A percentile compares a stretch with the other conserved stretches of the same genome.
These are phyloP conservation scores for Agelastica alni DNA, from an alignment of 2,888 invertebrate species.

Conservation along the genomic window DNA sequence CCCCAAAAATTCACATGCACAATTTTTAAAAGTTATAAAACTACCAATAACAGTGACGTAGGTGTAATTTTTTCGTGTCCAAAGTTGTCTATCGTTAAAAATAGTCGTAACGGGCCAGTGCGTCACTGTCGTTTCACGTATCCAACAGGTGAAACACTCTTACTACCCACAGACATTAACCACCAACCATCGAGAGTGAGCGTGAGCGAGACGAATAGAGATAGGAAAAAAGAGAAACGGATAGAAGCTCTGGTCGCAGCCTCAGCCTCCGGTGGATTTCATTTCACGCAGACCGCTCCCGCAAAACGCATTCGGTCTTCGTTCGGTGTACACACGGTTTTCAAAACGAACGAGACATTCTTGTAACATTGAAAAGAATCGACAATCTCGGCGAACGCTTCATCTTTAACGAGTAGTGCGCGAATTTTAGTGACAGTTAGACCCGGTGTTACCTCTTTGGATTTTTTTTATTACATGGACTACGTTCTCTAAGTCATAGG, in stretches of 20 bases:
- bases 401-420: slow-evolving; percentile 1
- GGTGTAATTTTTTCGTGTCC: background rate
- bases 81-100: background rate
- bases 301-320: background rate
- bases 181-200: background rate
- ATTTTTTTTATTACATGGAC: slow-evolving; percentile 9
- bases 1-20: too few relatives aligned
- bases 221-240: background rate
- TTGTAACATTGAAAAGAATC: background rate
- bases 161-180: slow-evolving; percentile 12
- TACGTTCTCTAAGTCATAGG: slow-evolving; percentile 1
- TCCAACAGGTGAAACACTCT: slow-evolving; percentile 31
- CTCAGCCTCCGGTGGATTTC: slow-evolving; percentile 12
- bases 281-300: slow-evolving; percentile 11
- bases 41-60: too few relatives aligned
- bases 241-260: slow-evolving; percentile 7
- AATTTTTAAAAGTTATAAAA: too few relatives aligned
- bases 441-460: background rate
- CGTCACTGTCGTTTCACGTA: slow-evolving; percentile 10
- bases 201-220: slow-evolving; percentile 6
- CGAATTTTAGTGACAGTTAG: slow-evolving; percentile 1
- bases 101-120: background rate
- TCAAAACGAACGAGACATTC: background rate
- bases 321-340: background rate
- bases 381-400: slow-evolving; percentile 2